phyloP scores from a whole-genome alignment of 2,797 vertebrate species.

The Oreonectes daqikongensis region DNA sequence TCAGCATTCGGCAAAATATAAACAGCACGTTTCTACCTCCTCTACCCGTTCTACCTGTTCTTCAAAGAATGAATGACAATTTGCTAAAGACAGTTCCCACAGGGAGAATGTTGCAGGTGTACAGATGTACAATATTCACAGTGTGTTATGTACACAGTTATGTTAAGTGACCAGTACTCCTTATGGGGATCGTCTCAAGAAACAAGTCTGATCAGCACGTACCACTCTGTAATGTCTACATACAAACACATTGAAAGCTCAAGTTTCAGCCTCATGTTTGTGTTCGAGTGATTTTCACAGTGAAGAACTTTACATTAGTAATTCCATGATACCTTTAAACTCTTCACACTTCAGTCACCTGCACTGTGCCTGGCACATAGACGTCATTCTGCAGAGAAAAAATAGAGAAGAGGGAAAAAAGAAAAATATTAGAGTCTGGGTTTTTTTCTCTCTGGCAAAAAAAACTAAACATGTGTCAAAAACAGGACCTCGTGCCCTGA shows the following conservation, averaged over 20 bases:
- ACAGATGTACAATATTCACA: slow-evolving; percentile 20
- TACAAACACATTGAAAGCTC: background rate
- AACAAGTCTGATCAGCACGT: background rate
- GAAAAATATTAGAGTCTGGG: background rate
- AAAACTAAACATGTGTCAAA: background rate
- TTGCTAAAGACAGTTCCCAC: background rate
- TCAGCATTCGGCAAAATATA: slow-evolving; percentile 2
- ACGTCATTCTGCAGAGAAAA: background rate
- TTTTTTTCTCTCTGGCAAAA: background rate
- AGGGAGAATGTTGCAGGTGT: background rate
- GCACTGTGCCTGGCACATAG: background rate
- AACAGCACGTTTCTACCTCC: background rate
- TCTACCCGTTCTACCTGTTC: background rate
- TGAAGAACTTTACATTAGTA: background rate
- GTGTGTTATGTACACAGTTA: slow-evolving; percentile 15
- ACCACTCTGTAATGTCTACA: background rate
- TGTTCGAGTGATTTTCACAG: background rate
- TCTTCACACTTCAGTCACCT: background rate
- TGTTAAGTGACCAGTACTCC: background rate
- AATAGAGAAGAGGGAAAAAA: background rate
- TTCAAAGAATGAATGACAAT: background rate
- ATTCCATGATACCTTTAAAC: background rate
- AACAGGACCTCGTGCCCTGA: background rate
- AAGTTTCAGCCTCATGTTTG: background rate
- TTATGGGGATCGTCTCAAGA: background rate